Conservation (phyloP, 2,888 invertebrate genomes). For the Sisyra nigra region DNA sequence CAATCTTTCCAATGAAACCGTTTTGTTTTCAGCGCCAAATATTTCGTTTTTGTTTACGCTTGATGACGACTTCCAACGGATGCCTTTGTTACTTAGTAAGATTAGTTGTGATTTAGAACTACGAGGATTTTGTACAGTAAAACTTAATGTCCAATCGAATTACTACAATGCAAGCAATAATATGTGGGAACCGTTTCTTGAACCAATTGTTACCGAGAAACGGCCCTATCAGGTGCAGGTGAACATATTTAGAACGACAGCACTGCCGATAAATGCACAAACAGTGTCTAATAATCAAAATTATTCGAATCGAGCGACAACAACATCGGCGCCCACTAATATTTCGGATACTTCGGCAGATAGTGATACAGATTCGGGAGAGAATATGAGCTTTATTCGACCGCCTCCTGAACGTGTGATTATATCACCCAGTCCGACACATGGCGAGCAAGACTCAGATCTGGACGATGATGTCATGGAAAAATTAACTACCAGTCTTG, state of each 20-base stretch:
- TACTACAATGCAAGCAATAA: conserved; percentile 53
- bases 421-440: conserved; percentile 17
- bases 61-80: background rate
- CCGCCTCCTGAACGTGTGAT: conserved; percentile 19
- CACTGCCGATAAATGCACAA: conserved; percentile 21
- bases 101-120: conserved; percentile 2
- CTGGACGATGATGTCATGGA: conserved; percentile 54
- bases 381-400: conserved; percentile 27
- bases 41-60: background rate
- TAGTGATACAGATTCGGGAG: conserved; percentile 15
- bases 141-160: conserved; percentile 30
- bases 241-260: conserved; percentile 39
- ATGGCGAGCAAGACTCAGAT: conserved; percentile 51
- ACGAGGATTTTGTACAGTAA: conserved; percentile 21
- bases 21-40: conserved; percentile 1
- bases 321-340: background rate
- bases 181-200: conserved; percentile 73
- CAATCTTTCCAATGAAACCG: background rate
- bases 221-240: conserved; percentile 56
- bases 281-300: background rate
- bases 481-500: conserved; percentile 53
- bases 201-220: conserved; percentile 55
- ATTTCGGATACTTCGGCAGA: conserved; percentile 21
- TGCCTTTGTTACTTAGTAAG: background rate
- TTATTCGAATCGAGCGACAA: background rate